Conservation (phyloP, 2,888 invertebrate genomes). For the Apantesis nais region DNA sequence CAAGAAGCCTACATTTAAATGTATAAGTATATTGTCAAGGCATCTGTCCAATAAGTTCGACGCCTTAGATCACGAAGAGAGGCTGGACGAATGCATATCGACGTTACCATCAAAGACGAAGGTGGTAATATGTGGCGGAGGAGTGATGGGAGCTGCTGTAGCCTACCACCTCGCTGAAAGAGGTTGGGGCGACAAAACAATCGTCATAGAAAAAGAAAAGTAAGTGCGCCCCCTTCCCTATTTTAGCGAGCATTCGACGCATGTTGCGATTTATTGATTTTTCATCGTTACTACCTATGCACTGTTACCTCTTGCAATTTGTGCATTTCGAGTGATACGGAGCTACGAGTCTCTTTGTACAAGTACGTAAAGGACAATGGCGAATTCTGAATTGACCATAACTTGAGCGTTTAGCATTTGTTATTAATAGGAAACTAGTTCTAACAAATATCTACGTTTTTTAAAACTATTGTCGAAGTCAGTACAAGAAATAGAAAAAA, state of each 20-base stretch:
- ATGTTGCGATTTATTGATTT: slow-evolving; percentile 17
- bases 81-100: slow-evolving; percentile 66
- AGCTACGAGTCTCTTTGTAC: neutral
- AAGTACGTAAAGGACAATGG: neutral
- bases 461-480: too few relatives aligned
- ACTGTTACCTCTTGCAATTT: neutral
- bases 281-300: neutral
- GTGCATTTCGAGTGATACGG: neutral
- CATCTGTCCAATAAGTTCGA: slow-evolving; percentile 62
- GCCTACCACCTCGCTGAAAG: slow-evolving; percentile 94
- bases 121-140: slow-evolving; percentile 96
- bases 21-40: slow-evolving; percentile 39
- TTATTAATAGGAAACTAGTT: too few relatives aligned
- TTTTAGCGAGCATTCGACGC: slow-evolving; percentile 9
- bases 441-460: too few relatives aligned
- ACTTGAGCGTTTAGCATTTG: too few relatives aligned
- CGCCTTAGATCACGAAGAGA: slow-evolving; percentile 67
- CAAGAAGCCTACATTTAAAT: slow-evolving; percentile 35
- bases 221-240: slow-evolving; percentile 62
- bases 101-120: slow-evolving; percentile 82
- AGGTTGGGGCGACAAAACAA: slow-evolving; percentile 93
- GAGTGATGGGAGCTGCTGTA: slow-evolving; percentile 95
- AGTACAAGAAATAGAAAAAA: too few relatives aligned
- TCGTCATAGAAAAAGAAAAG: slow-evolving; percentile 94
- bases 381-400: too few relatives aligned